phyloP scores from a whole-genome alignment of 2,888 invertebrate genomes.

The Pterobdella sp. region DNA sequence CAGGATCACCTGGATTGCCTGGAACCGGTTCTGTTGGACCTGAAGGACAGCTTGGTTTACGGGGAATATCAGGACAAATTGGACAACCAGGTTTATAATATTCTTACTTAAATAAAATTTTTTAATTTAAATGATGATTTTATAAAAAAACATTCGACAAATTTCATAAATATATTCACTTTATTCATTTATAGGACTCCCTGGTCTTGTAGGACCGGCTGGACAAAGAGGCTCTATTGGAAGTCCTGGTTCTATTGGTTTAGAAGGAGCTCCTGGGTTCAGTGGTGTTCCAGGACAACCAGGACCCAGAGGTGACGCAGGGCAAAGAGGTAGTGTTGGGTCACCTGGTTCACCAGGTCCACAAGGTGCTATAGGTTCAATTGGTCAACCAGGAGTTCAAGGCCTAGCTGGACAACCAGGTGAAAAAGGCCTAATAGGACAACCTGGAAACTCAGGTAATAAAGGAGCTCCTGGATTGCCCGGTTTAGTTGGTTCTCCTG shows the following conservation, averaged over 20 bases:
- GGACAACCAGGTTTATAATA: conserved; percentile 47
- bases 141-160: background rate
- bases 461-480: conserved; percentile 21
- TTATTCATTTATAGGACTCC: background rate
- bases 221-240: conserved; percentile 14
- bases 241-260: background rate
- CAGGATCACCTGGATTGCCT: background rate
- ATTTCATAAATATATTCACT: background rate
- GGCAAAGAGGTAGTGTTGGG: conserved; percentile 27
- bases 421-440: background rate
- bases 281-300: background rate
- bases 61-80: background rate
- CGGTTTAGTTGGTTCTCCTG: conserved; percentile 29
- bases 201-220: conserved; percentile 6
- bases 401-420: conserved; percentile 33
- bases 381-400: background rate
- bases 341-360: conserved; percentile 29
- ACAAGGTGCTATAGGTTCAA: conserved; percentile 55
- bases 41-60: background rate
- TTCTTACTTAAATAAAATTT: conserved; percentile 4
- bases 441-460: background rate
- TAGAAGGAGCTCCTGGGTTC: background rate
- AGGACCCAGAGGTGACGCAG: conserved; percentile 23
- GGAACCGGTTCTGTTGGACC: conserved; percentile 14
- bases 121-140: background rate